Conservation (phyloP, 2,113 vertebrate genomes). For the Triplophysa siluroides region DNA sequence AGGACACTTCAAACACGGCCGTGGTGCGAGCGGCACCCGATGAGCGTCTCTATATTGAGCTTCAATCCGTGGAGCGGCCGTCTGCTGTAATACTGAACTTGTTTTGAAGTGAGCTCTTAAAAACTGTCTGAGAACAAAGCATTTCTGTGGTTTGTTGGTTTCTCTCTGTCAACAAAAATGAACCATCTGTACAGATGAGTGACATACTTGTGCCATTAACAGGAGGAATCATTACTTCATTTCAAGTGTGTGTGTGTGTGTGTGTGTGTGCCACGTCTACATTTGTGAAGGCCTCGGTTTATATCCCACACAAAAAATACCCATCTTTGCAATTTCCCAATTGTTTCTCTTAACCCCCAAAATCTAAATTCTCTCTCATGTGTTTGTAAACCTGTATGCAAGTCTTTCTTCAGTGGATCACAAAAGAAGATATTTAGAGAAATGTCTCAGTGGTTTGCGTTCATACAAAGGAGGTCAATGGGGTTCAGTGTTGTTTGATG, state of each 20-base stretch:
- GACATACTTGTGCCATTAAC: conserved; percentile 31
- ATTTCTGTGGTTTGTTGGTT: conserved; percentile 71
- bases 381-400: too few relatives aligned
- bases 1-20: conserved; percentile 71
- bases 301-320: too few relatives aligned
- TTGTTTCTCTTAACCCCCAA: too few relatives aligned
- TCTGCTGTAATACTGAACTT: conserved; percentile 75
- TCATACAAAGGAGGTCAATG: too few relatives aligned
- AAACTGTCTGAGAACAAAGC: conserved; percentile 74
- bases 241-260: background rate
- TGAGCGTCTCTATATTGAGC: conserved; percentile 66
- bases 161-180: conserved; percentile 65
- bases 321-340: too few relatives aligned
- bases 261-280: conserved; percentile 20
- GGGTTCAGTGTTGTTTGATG: too few relatives aligned
- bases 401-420: too few relatives aligned
- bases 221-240: conserved; percentile 39
- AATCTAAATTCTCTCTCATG: too few relatives aligned
- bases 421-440: too few relatives aligned
- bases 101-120: conserved; percentile 73
- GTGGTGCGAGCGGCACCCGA: conserved; percentile 64
- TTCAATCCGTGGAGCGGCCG: conserved; percentile 73
- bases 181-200: conserved; percentile 46
- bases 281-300: background rate
- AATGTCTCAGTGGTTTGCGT: too few relatives aligned